A percentile compares a stretch with the other conserved stretches of the same genome.
Evolutionary conservation across 2,888 invertebrate species (phyloP).

Genomic region (Physocephala rufipes): DNA sequence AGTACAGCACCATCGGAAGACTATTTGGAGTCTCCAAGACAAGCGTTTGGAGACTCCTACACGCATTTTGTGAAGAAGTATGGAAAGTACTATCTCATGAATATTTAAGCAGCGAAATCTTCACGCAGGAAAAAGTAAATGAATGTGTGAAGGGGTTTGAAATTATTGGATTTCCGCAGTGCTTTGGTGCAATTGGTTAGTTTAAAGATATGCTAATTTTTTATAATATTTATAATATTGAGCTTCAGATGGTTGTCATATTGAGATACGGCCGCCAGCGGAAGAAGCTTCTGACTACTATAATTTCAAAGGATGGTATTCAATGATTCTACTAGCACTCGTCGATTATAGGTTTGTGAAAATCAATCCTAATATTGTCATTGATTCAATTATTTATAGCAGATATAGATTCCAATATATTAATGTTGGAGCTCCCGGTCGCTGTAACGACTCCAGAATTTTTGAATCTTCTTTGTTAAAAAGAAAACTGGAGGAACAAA

Average conservation of each 20-base stretch:
- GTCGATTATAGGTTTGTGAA: conserved; percentile 25
- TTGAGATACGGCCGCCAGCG: conserved; percentile 24
- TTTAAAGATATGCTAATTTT: neutral
- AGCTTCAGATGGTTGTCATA: conserved; percentile 32
- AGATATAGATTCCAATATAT: conserved; percentile 33
- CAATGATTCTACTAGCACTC: conserved; percentile 12
- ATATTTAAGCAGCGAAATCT: neutral
- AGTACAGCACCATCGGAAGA: neutral
- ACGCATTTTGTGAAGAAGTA: conserved; percentile 1
- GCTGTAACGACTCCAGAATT: conserved; percentile 32
- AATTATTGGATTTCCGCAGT: neutral
- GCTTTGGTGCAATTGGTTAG: conserved; percentile 11
- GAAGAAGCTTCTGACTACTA: conserved; percentile 29
- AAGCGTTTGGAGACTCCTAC: neutral
- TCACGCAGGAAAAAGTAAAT: conserved; percentile 3
- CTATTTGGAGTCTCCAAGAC: conserved; percentile 9
- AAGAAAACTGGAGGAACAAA: neutral
- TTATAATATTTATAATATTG: neutral
- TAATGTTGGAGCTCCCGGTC: conserved; percentile 30
- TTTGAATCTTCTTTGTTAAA: conserved; percentile 14
- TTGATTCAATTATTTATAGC: neutral
- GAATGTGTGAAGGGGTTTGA: neutral
- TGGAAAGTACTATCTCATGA: neutral
- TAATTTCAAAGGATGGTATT: conserved; percentile 35
- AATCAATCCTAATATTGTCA: neutral